A percentile compares a stretch with the other conserved stretches of the same genome.
These are phyloP conservation scores for Columba janthina DNA, from an alignment of 2,113 vertebrate genomes.

Conservation along the genomic window DNA sequence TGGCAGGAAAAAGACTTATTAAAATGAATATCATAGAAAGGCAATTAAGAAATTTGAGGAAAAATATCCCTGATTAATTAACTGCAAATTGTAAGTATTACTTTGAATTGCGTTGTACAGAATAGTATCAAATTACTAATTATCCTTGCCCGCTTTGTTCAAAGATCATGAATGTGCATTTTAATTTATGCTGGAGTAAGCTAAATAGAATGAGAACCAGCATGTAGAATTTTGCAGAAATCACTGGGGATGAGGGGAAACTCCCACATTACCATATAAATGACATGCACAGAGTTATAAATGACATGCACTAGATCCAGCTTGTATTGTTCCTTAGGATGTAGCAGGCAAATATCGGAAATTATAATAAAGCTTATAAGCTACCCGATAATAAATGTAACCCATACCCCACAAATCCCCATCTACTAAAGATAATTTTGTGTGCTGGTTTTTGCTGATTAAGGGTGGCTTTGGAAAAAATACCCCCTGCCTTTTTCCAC, in stretches of 20 bases:
- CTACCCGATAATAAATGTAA: constrained; percentile 47
- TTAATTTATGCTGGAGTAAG: not conserved
- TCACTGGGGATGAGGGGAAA: not conserved
- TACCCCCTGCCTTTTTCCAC: not conserved
- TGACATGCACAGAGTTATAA: constrained; percentile 1
- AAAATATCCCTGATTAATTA: constrained; percentile 43
- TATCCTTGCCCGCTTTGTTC: constrained; percentile 4
- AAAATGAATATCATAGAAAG: constrained; percentile 38
- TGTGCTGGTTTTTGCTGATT: constrained; percentile 54
- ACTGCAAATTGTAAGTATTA: constrained; percentile 53
- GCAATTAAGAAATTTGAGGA: constrained; percentile 51
- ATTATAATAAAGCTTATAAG: constrained; percentile 56
- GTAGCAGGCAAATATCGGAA: constrained; percentile 2
- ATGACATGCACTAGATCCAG: not conserved
- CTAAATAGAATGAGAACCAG: not conserved
- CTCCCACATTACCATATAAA: constrained; percentile 37
- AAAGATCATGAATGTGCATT: constrained; percentile 48
- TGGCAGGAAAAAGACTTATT: not conserved
- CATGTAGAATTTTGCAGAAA: not conserved
- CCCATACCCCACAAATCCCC: constrained; percentile 35
- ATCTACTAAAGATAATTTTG: constrained; percentile 42
- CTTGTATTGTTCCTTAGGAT: not conserved
- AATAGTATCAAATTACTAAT: constrained; percentile 7
- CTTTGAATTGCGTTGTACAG: not conserved
- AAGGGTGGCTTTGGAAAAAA: constrained; percentile 21